Percentiles rank a stretch among this genome's conserved stretches.
Conservation (phyloP, 1,140 invertebrate genomes). For the Nomia melanderi region DNA sequence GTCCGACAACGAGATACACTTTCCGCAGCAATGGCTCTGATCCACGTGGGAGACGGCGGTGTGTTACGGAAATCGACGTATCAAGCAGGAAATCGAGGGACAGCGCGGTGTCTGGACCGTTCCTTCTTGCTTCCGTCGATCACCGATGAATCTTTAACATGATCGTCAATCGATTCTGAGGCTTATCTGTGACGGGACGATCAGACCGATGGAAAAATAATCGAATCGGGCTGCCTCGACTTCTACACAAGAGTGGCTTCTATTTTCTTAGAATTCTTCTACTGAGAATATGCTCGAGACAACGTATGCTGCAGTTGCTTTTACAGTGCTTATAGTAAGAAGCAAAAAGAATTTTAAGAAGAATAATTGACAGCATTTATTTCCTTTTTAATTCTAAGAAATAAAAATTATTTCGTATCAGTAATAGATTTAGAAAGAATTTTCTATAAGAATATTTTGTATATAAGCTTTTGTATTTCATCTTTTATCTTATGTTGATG, state of each 20-base stretch:
- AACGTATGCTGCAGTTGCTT: too few species aligned
- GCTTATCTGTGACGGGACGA: background rate
- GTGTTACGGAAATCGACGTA: conserved; percentile 56
- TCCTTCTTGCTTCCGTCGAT: conserved; percentile 19
- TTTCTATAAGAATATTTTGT: too few species aligned
- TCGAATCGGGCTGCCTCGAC: background rate
- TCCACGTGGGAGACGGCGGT: conserved; percentile 70
- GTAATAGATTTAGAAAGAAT: too few species aligned
- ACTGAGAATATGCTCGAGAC: background rate
- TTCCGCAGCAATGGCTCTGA: conserved; percentile 67
- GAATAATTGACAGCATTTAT: too few species aligned
- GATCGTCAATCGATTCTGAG: conserved; percentile 8
- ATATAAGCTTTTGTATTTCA: too few species aligned
- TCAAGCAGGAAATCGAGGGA: conserved; percentile 27
- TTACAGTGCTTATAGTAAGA: too few species aligned
- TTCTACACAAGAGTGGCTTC: background rate
- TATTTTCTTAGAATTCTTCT: background rate
- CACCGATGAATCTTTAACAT: conserved; percentile 36
- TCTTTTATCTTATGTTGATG: too few species aligned
- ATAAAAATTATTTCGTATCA: too few species aligned
- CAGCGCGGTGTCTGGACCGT: background rate
- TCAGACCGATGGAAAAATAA: background rate
- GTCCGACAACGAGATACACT: conserved; percentile 76
- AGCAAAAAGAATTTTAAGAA: too few species aligned
- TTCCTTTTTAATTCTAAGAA: too few species aligned